These are phyloP conservation scores for Atta cephalotes DNA, from an alignment of 1,140 invertebrate species.

Conservation along the genomic window DNA sequence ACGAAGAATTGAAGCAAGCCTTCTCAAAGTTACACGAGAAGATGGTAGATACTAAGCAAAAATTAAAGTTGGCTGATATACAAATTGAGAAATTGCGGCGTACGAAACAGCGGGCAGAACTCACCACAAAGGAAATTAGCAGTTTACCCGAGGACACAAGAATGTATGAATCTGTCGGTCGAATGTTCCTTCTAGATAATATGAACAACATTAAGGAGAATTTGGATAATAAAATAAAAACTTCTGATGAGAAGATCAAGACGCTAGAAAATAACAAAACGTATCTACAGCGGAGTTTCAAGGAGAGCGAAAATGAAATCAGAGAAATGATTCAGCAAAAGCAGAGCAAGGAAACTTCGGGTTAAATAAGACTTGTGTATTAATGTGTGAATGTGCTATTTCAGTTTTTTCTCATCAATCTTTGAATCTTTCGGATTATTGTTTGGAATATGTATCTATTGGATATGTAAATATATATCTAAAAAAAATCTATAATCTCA, in stretches of 20 bases:
- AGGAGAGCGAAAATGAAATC: constrained; percentile 94
- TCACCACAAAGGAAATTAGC: constrained; percentile 89
- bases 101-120: constrained; percentile 89
- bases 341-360: constrained; percentile 78
- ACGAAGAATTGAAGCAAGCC: constrained; percentile 90
- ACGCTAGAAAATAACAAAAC: constrained; percentile 91
- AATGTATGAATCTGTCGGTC: constrained; percentile 93
- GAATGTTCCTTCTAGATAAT: constrained; percentile 93
- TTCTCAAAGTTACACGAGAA: constrained; percentile 94
- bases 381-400: background rate
- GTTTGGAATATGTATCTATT: constrained; percentile 5
- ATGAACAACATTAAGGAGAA: constrained; percentile 89
- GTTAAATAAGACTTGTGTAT: constrained; percentile 64
- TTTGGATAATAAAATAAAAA: constrained; percentile 88
- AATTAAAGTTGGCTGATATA: constrained; percentile 92
- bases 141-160: constrained; percentile 88
- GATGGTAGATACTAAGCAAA: constrained; percentile 92
- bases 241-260: constrained; percentile 91
- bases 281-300: constrained; percentile 92
- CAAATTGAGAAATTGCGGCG: constrained; percentile 92
- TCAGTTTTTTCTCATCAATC: too few relatives aligned
- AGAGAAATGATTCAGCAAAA: constrained; percentile 93
- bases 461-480: background rate
- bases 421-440: background rate
- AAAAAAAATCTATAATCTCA: background rate